Percentiles rank a stretch among this genome's conserved stretches.
These are phyloP conservation scores for Falco berigora DNA, from an alignment of 2,797 vertebrate genomes.

Conservation along the genomic window DNA sequence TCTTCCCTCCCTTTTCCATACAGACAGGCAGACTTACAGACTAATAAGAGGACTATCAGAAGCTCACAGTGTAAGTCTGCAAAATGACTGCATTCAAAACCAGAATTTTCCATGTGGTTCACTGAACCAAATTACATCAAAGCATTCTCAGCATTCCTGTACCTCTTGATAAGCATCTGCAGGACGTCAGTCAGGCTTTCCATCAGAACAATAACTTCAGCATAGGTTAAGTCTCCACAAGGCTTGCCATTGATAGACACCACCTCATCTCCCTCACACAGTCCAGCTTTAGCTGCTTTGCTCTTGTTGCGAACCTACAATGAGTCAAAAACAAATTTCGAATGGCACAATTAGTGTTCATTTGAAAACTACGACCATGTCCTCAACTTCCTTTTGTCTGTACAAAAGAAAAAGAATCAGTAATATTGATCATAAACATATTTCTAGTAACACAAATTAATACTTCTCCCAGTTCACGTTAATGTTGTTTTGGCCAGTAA, in stretches of 20 bases:
- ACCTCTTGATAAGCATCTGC: constrained; percentile 93
- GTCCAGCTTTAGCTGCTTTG: constrained; percentile 81
- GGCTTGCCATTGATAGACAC: constrained; percentile 89
- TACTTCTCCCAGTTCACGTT: background rate
- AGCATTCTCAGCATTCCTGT: constrained; percentile 20
- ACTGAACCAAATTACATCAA: background rate
- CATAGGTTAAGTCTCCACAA: constrained; percentile 84
- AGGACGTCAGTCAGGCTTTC: constrained; percentile 80
- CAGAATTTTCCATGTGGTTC: background rate
- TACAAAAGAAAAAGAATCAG: background rate
- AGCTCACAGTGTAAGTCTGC: background rate
- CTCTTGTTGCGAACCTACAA: constrained; percentile 83
- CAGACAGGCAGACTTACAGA: background rate
- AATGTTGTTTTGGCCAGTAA: background rate
- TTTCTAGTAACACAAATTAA: background rate
- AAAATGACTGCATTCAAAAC: background rate
- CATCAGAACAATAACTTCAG: constrained; percentile 82
- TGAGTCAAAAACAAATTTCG: background rate
- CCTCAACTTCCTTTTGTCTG: background rate
- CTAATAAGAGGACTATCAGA: background rate
- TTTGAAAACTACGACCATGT: background rate
- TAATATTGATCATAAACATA: background rate
- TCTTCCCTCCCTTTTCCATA: background rate
- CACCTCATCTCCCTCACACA: constrained; percentile 88
- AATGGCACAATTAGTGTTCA: background rate